Evolutionary conservation across 2,888 invertebrate species (phyloP).

Genomic region (Tortrix viridana): DNA sequence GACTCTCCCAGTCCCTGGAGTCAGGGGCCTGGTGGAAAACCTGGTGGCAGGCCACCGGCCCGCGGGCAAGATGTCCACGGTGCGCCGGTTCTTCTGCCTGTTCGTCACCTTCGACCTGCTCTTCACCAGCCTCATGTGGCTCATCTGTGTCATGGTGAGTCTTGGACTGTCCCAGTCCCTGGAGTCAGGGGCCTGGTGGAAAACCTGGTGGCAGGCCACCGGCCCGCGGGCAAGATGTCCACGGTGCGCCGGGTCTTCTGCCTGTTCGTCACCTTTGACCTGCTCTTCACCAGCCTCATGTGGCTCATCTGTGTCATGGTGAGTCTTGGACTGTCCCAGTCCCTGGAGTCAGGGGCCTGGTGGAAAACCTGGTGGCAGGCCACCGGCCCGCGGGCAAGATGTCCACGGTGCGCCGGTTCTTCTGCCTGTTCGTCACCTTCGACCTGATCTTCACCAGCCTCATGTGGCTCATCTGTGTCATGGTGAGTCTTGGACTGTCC

Average conservation of each 20-base stretch:
- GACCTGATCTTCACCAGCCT: conserved; percentile 94
- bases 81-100: conserved; percentile 94
- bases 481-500: conserved; percentile 84
- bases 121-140: conserved; percentile 94
- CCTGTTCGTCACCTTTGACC: conserved; percentile 94
- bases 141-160: conserved; percentile 94
- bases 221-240: too few relatives aligned
- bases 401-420: conserved; percentile 93
- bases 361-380: background rate
- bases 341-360: too few relatives aligned
- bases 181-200: background rate
- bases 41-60: conserved; percentile 70
- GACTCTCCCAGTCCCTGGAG: background rate
- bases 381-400: too few relatives aligned
- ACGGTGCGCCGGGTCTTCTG: conserved; percentile 95
- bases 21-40: background rate
- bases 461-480: conserved; percentile 95
- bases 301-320: conserved; percentile 97
- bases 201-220: background rate
- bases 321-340: conserved; percentile 45
- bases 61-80: conserved; percentile 91
- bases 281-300: conserved; percentile 92
- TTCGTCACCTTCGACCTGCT: conserved; percentile 95
- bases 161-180: background rate
- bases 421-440: conserved; percentile 95